phyloP scores from a whole-genome alignment of 92 coral and sea anemone genomes.

The Galaxea fascicularis region DNA sequence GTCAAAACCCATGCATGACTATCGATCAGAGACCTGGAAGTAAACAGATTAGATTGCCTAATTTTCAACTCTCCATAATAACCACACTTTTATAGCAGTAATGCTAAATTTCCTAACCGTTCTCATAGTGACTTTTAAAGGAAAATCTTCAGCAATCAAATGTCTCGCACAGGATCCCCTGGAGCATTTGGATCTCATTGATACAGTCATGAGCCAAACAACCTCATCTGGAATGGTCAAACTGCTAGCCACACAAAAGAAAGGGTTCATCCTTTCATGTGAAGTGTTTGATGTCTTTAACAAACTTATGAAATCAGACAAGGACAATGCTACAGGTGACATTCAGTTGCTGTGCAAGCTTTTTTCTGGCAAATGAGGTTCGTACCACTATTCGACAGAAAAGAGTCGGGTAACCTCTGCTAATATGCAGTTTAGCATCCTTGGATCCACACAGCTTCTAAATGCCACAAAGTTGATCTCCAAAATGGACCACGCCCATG shows the following conservation, averaged over 20 bases:
- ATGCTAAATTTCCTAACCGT: not conserved
- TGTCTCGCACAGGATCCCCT: slow-evolving; percentile 45
- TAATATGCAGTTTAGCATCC: slow-evolving; percentile 61
- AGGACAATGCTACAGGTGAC: not conserved
- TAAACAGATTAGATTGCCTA: too few relatives aligned
- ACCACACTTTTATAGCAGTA: not conserved
- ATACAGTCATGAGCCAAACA: slow-evolving; percentile 28
- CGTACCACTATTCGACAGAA: slow-evolving; percentile 55
- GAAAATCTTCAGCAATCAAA: slow-evolving; percentile 54
- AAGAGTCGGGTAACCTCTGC: slow-evolving; percentile 45
- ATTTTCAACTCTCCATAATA: not conserved
- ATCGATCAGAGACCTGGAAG: too few relatives aligned
- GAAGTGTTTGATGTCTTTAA: slow-evolving; percentile 45
- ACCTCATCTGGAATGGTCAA: slow-evolving; percentile 53
- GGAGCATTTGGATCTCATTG: slow-evolving; percentile 19
- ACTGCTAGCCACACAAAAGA: slow-evolving; percentile 18
- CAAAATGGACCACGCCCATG: slow-evolving; percentile 70
- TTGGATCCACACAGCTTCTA: slow-evolving; percentile 60
- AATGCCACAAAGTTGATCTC: slow-evolving; percentile 65
- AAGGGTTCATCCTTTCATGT: slow-evolving; percentile 33
- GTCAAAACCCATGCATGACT: too few relatives aligned
- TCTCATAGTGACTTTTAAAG: not conserved
- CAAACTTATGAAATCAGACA: slow-evolving; percentile 20
- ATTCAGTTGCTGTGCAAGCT: not conserved
- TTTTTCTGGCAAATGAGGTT: not conserved